Base-by-base conservation (phyloP, 2,888 invertebrate genomes). In the Nowickia ferox region DNA sequence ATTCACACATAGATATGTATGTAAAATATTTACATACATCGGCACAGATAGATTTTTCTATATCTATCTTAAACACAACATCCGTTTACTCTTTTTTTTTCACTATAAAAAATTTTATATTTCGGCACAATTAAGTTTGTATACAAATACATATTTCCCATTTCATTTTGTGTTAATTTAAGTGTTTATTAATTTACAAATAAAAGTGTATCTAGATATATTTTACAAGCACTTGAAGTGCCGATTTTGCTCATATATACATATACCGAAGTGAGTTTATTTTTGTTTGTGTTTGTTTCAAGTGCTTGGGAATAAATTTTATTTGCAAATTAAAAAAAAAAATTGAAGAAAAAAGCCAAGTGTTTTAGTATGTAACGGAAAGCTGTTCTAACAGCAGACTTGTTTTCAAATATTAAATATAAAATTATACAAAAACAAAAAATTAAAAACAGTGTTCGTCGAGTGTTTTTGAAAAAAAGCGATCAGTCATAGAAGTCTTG, bases 351-450 rank as follows among this genome's bases (percentile, higher is more conserved):
- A 85, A 68, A 80, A 76, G 80, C 63, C 63, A 83, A 19, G 66
- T 65, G 81, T 53, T 72, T 79, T 83, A 83, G 83, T 80, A 53
- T 83, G 59, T 79, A 72, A 80, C 83, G 83, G 79, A 86, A 83
- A 86, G 86, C 83, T 83, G 86, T 83, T 83, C 80, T 42, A 83
- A 57, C 71, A 83, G 72, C 79, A 86, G 82, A 86, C 79, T 65
- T 78, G 83, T 66, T 57, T 48, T 65, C 44, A 6, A 76, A 82
- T 53, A 48, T 38, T 77, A 13, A 48, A 59, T 48, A 63, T 40
- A 53, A 53, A 75, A 38, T 66, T 66, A 30, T 40, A 46, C 1
- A 11, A 68, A 55, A 19, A 55, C 5, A 40, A 40, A 46, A 68
- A 48, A 57, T 44, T n/a, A 30, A 53, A n/a, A 0, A n/a, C 46